Evolutionary conservation across 1,140 invertebrate genomes (phyloP).

Genomic region (Heliconius eleuchia): DNA sequence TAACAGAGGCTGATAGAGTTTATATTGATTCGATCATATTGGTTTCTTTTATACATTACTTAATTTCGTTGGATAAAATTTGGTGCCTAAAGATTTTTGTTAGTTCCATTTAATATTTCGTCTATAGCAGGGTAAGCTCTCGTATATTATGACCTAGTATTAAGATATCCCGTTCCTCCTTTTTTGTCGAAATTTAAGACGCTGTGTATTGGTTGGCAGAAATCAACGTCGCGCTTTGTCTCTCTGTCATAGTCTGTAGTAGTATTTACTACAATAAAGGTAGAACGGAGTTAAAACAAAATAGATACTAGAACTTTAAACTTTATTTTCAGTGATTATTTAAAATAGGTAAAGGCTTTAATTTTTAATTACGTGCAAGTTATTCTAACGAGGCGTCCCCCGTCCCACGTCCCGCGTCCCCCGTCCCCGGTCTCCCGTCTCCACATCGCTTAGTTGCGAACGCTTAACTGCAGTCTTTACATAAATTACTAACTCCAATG

Average conservation of each 20-base stretch:
- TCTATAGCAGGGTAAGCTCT: too few species aligned
- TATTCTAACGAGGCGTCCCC: constrained; percentile 7
- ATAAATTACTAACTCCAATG: constrained; percentile 11
- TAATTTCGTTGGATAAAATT: too few species aligned
- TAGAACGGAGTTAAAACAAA: not conserved
- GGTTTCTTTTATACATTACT: not conserved
- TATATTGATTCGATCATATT: not conserved
- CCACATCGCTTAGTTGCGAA: constrained; percentile 4
- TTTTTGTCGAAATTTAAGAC: too few species aligned
- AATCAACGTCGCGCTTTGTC: too few species aligned
- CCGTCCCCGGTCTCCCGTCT: not conserved
- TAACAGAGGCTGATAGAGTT: not conserved
- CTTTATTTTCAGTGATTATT: not conserved
- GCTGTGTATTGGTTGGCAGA: too few species aligned
- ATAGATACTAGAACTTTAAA: not conserved
- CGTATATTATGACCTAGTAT: too few species aligned
- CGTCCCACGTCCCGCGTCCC: not conserved
- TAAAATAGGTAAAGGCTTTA: constrained; percentile 5
- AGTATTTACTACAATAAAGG: too few species aligned
- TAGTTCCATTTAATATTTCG: too few species aligned
- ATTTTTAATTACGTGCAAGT: constrained; percentile 9
- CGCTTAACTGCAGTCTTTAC: constrained; percentile 14
- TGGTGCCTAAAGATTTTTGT: too few species aligned
- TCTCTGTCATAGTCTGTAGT: too few species aligned
- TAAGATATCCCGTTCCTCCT: too few species aligned